Conservation (phyloP, 1,140 invertebrate genomes). For the Physella acuta region DNA sequence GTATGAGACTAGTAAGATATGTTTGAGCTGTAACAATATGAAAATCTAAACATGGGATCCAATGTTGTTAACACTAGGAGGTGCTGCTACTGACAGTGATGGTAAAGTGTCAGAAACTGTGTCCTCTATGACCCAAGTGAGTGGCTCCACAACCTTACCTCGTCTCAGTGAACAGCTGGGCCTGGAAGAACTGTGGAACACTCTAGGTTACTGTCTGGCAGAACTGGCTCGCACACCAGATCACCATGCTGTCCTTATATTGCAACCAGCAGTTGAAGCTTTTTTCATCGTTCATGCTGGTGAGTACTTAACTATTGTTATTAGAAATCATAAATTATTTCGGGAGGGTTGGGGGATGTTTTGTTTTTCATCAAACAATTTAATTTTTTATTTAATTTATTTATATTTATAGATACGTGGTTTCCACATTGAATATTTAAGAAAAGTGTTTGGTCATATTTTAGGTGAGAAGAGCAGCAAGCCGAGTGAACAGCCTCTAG, state of each 20-base stretch:
- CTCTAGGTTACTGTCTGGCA: constrained; percentile 78
- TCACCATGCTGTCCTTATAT: constrained; percentile 87
- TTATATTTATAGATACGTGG: too few species aligned
- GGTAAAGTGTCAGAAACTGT: not conserved
- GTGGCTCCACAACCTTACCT: constrained; percentile 56
- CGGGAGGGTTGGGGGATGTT: not conserved
- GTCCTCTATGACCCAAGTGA: not conserved
- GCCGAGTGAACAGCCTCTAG: constrained; percentile 33
- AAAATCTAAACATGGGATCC: too few species aligned
- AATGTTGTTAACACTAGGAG: too few species aligned
- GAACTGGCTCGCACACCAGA: constrained; percentile 86
- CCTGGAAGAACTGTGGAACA: constrained; percentile 73
- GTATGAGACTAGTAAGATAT: too few species aligned
- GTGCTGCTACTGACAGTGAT: not conserved
- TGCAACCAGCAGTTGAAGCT: constrained; percentile 89
- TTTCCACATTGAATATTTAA: too few species aligned
- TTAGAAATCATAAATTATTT: not conserved
- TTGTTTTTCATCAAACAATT: too few species aligned
- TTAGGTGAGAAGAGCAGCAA: constrained; percentile 54
- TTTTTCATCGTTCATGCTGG: constrained; percentile 85
- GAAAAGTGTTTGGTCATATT: too few species aligned
- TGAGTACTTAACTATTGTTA: too few species aligned
- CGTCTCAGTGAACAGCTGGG: constrained; percentile 73
- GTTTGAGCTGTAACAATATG: too few species aligned
- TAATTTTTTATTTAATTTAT: too few species aligned